Base-by-base conservation (phyloP, 1,140 invertebrate genomes). In the Drosophila sechellia region DNA sequence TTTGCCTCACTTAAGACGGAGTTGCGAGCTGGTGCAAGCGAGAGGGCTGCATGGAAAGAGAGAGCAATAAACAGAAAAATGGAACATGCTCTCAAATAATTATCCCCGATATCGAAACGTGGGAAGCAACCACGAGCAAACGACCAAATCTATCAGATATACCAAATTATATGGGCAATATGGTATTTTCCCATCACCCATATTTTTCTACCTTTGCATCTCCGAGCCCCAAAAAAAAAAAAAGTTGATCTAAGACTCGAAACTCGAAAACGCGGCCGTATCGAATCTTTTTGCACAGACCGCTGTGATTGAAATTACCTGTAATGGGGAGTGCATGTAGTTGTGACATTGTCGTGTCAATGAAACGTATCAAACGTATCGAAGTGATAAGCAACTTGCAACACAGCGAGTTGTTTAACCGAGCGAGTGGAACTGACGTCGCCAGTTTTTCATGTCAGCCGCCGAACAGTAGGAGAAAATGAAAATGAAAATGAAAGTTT, bases 401-500 rank as follows among this genome's bases (percentile, higher is more conserved):
- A 65, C 65, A 69, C 22, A 5, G 43, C 22, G 15, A 43, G 39
- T 60, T 46, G 55, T n/a, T 52, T 59, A 72, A 27, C 64, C 48
- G 45, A 35, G 49, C 46, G 42, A 48, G 49, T 50, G 66, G 59
- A 57, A 20, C 27, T 20, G 43, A 46, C n/a, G 57, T 42, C 17
- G 20, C 49, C 49, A 35, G n/a, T 15, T 52, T 35, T 52, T 35
- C 11, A 59, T 42, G 59, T 25, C 59, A 39, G 57, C 11, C 13
- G 37, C 27, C 22, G 34, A 39, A 34, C 49, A 66, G 56, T 54
- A 37, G 58, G 35, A 69, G 55, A 68, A 73, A 79, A 68, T 73
- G 66, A 31, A 22, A 22, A 78, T 80, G 78, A 86, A 86, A 87
- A 86, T 79, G 83, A 86, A 86, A 86, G 81, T 86, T 86, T 86